phyloP scores from a whole-genome alignment of 2,888 invertebrate species.

The Aromia moschata region DNA sequence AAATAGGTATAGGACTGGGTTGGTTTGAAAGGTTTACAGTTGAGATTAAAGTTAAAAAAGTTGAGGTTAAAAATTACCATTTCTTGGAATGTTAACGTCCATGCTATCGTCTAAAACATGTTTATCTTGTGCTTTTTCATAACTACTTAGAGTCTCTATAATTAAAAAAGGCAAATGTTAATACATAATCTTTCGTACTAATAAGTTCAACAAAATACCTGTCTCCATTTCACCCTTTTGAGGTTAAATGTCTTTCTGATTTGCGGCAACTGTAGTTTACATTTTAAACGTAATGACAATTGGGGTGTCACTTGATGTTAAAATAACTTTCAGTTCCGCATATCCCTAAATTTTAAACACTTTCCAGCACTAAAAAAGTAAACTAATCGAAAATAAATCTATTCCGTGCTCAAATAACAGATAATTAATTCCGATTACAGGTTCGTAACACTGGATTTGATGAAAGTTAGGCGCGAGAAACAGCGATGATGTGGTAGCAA shows the following conservation, averaged over 20 bases:
- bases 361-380: constrained; percentile 11
- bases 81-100: constrained; percentile 10
- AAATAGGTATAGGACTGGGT: neutral
- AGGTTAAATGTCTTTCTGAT: constrained; percentile 29
- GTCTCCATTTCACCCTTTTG: constrained; percentile 37
- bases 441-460: constrained; percentile 36
- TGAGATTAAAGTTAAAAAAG: neutral
- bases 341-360: constrained; percentile 10
- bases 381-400: constrained; percentile 9
- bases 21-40: neutral
- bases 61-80: constrained; percentile 10
- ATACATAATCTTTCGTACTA: too few relatives aligned
- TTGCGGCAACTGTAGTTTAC: constrained; percentile 29
- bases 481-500: constrained; percentile 34
- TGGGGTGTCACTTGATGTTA: constrained; percentile 29
- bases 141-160: constrained; percentile 36
- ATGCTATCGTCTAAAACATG: constrained; percentile 13
- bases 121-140: constrained; percentile 33
- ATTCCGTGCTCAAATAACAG: neutral
- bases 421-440: constrained; percentile 26
- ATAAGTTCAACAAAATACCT: constrained; percentile 33
- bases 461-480: constrained; percentile 26
- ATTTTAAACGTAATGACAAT: constrained; percentile 32
- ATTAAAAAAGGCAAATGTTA: too few relatives aligned
- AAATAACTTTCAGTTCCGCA: constrained; percentile 19